Conservation (phyloP, 2,888 invertebrate genomes). For the Hirtodrosophila trivittata region DNA sequence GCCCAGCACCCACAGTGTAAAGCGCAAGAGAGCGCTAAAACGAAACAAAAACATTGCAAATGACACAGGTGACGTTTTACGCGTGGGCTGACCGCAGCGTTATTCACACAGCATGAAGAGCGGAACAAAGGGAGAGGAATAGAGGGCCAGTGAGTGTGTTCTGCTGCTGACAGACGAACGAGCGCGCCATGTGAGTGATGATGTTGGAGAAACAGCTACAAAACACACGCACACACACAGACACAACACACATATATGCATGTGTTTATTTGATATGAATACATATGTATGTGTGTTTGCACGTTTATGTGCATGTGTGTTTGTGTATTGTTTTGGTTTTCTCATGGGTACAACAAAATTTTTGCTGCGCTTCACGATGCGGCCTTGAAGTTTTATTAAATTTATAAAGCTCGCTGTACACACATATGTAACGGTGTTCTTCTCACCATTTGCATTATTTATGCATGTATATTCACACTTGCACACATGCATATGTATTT, state of each 20-base stretch:
- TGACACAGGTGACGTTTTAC: conserved; percentile 76
- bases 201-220: conserved; percentile 38
- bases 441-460: conserved; percentile 27
- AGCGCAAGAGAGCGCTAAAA: conserved; percentile 20
- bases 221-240: conserved; percentile 10
- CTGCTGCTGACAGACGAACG: conserved; percentile 42
- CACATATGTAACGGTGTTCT: conserved; percentile 29
- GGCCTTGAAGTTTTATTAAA: conserved; percentile 78
- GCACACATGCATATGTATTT: not conserved
- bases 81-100: conserved; percentile 50
- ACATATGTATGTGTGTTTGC: conserved; percentile 13
- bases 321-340: conserved; percentile 62
- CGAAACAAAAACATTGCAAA: conserved; percentile 74
- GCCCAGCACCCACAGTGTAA: conserved; percentile 1
- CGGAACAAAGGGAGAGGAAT: conserved; percentile 1
- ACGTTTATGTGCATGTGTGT: conserved; percentile 11
- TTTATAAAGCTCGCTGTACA: conserved; percentile 59
- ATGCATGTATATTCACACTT: conserved; percentile 7
- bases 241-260: conserved; percentile 11
- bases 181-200: conserved; percentile 53
- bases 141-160: not conserved
- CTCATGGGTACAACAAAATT: conserved; percentile 61
- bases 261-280: conserved; percentile 7
- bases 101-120: conserved; percentile 1
- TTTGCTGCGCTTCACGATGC: conserved; percentile 61